phyloP scores from a whole-genome alignment of 92 coral and sea anemone genomes.

The Virgularia gustaviana region DNA sequence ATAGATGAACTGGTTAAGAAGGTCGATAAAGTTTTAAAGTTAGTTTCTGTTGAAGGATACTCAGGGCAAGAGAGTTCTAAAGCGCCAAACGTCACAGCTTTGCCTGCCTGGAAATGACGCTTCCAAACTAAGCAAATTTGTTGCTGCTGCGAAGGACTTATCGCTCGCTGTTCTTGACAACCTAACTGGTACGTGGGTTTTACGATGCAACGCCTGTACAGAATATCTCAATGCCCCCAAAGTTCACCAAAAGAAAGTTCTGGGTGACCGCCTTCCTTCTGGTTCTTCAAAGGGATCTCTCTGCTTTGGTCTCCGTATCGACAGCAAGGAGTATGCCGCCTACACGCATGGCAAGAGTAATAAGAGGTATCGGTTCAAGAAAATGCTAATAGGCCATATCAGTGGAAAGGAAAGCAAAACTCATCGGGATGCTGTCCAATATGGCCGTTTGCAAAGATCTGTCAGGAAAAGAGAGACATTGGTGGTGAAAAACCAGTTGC shows the following conservation, averaged over 20 bases:
- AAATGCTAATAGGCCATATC: not conserved
- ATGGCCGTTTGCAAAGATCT: not conserved
- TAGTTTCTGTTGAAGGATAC: not conserved
- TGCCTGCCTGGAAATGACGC: not conserved
- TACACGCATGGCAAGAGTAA: not conserved
- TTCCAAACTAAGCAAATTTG: not conserved
- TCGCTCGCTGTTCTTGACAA: no score
- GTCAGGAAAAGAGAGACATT: not conserved
- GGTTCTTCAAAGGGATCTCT: slow-evolving; percentile 16
- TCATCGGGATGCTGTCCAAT: not conserved
- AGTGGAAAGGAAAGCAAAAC: not conserved
- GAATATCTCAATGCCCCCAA: not conserved
- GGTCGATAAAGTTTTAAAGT: not conserved
- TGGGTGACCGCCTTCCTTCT: slow-evolving; percentile 6
- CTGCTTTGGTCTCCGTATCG: slow-evolving; percentile 1
- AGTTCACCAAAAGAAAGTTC: not conserved
- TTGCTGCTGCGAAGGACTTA: not conserved
- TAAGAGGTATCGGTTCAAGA: slow-evolving; percentile 3
- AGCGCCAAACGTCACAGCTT: not conserved
- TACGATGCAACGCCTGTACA: slow-evolving; percentile 6
- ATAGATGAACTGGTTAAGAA: slow-evolving; percentile 10
- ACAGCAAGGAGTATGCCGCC: not conserved
- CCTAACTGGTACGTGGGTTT: not conserved
- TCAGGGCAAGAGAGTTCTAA: not conserved
- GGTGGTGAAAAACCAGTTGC: not conserved